Conservation (phyloP, 2,113 vertebrate species). For the Cyprinodon variegatus region DNA sequence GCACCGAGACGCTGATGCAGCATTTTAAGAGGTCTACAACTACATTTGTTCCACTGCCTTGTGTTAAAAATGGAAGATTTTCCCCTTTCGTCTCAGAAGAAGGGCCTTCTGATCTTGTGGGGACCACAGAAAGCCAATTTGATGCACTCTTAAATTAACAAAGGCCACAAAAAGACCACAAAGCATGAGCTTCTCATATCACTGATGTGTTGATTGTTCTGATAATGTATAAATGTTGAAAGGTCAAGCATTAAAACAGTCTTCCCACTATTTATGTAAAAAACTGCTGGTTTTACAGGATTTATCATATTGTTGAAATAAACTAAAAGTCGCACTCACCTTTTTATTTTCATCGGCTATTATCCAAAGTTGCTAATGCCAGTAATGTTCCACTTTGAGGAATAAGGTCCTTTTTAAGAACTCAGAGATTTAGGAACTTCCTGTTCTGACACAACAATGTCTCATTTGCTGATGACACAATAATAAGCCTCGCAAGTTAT, state of each 20-base stretch:
- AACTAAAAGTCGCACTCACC: constrained; percentile 43
- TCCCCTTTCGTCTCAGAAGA: not conserved
- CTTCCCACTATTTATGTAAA: not conserved
- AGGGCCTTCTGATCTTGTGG: not conserved
- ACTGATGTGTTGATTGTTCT: constrained; percentile 43
- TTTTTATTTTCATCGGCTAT: constrained; percentile 49
- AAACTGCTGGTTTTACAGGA: not conserved
- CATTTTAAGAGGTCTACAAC: not conserved
- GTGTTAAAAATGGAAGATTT: constrained; percentile 1
- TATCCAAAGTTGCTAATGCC: not conserved
- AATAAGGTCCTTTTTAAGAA: constrained; percentile 48
- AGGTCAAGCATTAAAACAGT: not conserved
- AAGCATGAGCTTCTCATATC: constrained; percentile 17
- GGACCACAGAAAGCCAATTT: constrained; percentile 14
- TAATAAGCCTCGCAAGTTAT: constrained; percentile 17
- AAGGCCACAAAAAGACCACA: not conserved
- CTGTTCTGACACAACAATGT: constrained; percentile 58
- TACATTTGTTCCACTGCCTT: constrained; percentile 8
- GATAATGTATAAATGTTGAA: constrained; percentile 14
- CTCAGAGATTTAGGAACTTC: constrained; percentile 43
- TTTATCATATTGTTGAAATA: not conserved
- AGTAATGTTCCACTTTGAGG: constrained; percentile 39
- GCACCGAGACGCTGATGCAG: not conserved
- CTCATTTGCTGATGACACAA: constrained; percentile 40
- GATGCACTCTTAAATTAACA: not conserved